These are phyloP conservation scores for Hemibagrus wyckioides DNA, from an alignment of 2,113 vertebrate genomes.

Conservation along the genomic window DNA sequence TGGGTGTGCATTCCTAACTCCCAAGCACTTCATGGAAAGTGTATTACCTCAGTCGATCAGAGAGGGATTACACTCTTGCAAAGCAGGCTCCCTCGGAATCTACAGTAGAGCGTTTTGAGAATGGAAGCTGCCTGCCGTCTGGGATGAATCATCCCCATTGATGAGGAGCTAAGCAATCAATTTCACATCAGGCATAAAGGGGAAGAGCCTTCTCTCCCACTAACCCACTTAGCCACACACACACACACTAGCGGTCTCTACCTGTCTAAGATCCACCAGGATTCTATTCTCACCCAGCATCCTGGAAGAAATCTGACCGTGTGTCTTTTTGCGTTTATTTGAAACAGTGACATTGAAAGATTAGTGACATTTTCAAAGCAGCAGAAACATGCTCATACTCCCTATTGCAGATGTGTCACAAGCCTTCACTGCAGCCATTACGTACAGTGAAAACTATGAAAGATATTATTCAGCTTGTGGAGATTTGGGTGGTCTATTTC, in stretches of 20 bases:
- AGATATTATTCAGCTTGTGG: neutral
- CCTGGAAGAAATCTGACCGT: neutral
- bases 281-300: neutral
- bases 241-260: slow-evolving; percentile 48
- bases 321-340: neutral
- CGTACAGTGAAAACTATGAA: slow-evolving; percentile 11
- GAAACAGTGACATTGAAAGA: neutral
- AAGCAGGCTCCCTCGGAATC: slow-evolving; percentile 45
- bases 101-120: slow-evolving; percentile 34
- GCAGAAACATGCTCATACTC: neutral
- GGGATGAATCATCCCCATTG: slow-evolving; percentile 75
- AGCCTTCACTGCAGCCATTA: neutral
- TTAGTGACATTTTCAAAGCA: neutral
- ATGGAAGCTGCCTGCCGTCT: slow-evolving; percentile 62
- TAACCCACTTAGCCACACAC: neutral
- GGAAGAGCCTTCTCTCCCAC: slow-evolving; percentile 47
- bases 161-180: slow-evolving; percentile 76
- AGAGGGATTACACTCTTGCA: slow-evolving; percentile 32
- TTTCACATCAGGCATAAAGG: slow-evolving; percentile 68
- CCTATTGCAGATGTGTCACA: neutral
- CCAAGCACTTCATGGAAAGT: slow-evolving; percentile 21
- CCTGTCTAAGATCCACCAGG: slow-evolving; percentile 57
- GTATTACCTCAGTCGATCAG: slow-evolving; percentile 30
- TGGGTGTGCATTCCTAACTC: slow-evolving; percentile 9
- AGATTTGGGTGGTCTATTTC: slow-evolving; percentile 31